Base-by-base conservation (phyloP, 2,888 invertebrate species). In the Eilema sororculum region DNA sequence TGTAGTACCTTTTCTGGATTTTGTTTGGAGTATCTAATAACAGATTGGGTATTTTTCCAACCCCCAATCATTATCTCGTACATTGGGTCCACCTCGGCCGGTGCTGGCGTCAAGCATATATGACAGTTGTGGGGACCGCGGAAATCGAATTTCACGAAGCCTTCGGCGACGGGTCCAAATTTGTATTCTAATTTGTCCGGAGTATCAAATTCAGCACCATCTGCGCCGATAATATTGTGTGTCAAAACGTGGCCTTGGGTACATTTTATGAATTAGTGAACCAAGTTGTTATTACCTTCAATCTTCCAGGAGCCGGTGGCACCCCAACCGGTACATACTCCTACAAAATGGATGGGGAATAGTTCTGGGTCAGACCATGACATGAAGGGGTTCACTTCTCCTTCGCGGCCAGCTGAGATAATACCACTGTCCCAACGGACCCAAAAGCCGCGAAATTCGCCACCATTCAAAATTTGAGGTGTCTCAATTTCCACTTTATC, bases 281-380 rank as follows among this genome's bases (percentile, higher is more conserved):
- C 56, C 57, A 9, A 70, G 61, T 57, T 9, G 25, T 67, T 20
- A 66, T 64, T 95, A 97, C 97, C 97, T 95, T 98, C 97, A 82
- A 98, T 96, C 77, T 97, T 95, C 98, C 98, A 98, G 59, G 97
- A 96, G 52, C 98, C 98, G 68, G 93, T 95, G 16, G 98, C 97
- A 24, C 98, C 98, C 98, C 98, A 98, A 65, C 98, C 98, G 62
- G 98, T 98, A 92, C 98, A 97, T 41, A 98, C 96, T 61, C 98
- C 98, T 61, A 98, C 96, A 89, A 97, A 97, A 75, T 96, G 96
- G 70, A 98, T 96, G 16, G 96, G 96, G 89, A 98, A 96, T 6
- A 97, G 96, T 77, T 97, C 96, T 0, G 97, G 96, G 85, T 98
- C 97, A 41, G 96, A 92, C 95, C 97, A 97, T 16, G 96, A 96